Evolutionary conservation across 2,797 vertebrate genomes (phyloP).

Genomic region (Alectoris magna): DNA sequence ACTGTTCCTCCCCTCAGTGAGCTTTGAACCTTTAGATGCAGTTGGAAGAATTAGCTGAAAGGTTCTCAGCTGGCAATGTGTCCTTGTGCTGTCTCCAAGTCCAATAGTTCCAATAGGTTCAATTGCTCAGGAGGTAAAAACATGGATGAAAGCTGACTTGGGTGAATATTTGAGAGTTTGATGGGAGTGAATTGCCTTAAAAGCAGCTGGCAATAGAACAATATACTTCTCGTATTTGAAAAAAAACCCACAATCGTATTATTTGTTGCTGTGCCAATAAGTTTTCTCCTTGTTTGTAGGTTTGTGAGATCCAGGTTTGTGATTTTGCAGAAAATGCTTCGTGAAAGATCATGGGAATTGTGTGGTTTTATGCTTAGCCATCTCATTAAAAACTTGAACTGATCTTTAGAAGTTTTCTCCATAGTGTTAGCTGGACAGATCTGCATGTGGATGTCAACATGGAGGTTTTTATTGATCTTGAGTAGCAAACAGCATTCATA

Average conservation of each 20-base stretch:
- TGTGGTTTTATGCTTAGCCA: neutral
- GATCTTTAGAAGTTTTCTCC: neutral
- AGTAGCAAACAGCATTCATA: accelerated
- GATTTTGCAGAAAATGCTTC: neutral
- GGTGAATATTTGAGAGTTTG: neutral
- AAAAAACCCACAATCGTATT: neutral
- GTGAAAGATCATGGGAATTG: neutral
- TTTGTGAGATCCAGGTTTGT: neutral
- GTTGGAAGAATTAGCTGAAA: neutral
- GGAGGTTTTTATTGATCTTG: neutral
- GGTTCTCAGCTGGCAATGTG: neutral
- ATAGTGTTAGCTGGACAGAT: neutral
- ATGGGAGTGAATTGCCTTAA: neutral
- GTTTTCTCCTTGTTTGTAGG: neutral
- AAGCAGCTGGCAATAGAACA: neutral
- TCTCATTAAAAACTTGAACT: neutral
- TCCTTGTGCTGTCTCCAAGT: neutral
- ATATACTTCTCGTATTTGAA: neutral
- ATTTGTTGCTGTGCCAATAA: neutral
- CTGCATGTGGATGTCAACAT: accelerated
- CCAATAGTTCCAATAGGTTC: neutral
- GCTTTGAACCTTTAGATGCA: neutral
- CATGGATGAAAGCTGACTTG: neutral
- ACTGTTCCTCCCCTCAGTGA: neutral
- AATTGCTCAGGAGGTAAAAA: neutral